Evolutionary conservation across 2,888 invertebrate genomes (phyloP).

Genomic region (Entomobrya proxima): DNA sequence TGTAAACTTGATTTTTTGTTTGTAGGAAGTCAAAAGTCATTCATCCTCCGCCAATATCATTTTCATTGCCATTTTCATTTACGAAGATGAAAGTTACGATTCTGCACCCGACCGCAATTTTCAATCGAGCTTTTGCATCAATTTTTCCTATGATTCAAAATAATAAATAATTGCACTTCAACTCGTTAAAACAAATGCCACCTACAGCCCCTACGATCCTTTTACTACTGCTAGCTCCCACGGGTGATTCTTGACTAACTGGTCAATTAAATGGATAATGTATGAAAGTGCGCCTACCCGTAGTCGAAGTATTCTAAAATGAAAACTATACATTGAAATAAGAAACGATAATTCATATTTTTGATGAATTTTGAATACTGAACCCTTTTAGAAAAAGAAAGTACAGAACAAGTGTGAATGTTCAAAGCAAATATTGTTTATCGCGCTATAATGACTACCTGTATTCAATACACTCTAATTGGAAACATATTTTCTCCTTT

Average conservation of each 20-base stretch:
- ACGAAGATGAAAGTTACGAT: no score
- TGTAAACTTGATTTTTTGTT: no score
- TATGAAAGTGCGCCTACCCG: not conserved
- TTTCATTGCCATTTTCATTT: no score
- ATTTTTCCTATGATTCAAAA: not conserved
- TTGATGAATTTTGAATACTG: not conserved
- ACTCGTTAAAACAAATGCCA: conserved; percentile 1
- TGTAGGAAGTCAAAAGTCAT: no score
- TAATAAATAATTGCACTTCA: not conserved
- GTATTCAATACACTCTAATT: no score
- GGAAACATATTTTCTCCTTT: no score
- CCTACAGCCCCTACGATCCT: not conserved
- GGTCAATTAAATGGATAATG: conserved; percentile 54
- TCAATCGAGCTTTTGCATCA: not conserved
- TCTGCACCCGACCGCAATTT: no score
- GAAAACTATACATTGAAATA: no score
- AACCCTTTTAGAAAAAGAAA: conserved; percentile 3
- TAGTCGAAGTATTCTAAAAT: no score
- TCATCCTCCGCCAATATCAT: no score
- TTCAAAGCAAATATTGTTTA: not conserved
- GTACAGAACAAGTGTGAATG: not conserved
- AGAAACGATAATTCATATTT: not conserved
- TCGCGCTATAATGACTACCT: no score
- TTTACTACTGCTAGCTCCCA: conserved; percentile 37
- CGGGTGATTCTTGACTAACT: conserved; percentile 53